Evolutionary conservation across 2,113 vertebrate genomes (phyloP), one percentile per base, ranked within the genome.

Genomic region (Pelobates fuscus): DNA sequence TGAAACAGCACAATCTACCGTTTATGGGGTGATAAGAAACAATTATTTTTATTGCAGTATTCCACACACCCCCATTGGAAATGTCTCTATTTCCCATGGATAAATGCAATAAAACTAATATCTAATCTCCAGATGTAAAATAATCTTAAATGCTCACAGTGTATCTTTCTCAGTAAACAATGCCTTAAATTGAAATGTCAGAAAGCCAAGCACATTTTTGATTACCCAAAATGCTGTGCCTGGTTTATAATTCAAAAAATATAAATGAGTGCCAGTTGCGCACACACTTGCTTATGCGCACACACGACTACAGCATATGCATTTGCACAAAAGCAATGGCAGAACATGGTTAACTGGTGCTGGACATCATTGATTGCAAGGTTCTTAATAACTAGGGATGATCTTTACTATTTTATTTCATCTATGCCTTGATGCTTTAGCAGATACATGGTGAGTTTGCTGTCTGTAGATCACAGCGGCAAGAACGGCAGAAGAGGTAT

Each of bases 131-230:
- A 32, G 27, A 21, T 52, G 41, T 2, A 58, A 67, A 75, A 75
- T 49, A 75, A 75, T 75, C 63, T 46, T 75, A 59, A 57, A 76
- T 61, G 55, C 62, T n/a, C 1, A 41, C 66, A 77, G 30, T 24
- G 59, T 65, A 81, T 55, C 69, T 49, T 59, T 5, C 26, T 70
- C 79, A 70, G 70, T 71, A 83, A 82, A 71, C 65, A 44, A 18
- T 17, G 63, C 59, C 62, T 77, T 81, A 8, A 15, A 26, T 0
- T 80, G 80, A 82, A 82, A 76, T 43, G 75, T 80, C 63, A 8
- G 0, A 67, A 0, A 80, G 60, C 60, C 71, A 79, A 77, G 78
- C 70, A 77, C 77, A 80, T 81, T 61, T 75, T 76, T 68, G 55
- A 76, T 76, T 76, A 68, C 20, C 25, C 24, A 37, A 76, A 66